Evolutionary conservation across 2,888 invertebrate species (phyloP).

Genomic region (Cheilosia impressa): DNA sequence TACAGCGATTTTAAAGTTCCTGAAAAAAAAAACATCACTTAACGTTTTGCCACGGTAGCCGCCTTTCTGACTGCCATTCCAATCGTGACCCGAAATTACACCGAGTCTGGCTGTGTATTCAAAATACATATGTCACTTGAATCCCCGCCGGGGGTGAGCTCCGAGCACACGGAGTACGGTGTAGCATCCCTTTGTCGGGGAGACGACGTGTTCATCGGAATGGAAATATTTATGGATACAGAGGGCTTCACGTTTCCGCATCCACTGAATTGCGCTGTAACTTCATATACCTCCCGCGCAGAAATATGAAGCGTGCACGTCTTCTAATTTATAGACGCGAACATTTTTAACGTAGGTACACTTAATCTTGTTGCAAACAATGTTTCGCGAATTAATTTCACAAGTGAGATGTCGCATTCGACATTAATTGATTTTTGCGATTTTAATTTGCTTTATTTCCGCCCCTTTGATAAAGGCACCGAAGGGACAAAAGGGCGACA

Average conservation of each 20-base stretch:
- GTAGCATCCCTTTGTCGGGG: conserved; percentile 7
- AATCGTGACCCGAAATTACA: conserved; percentile 38
- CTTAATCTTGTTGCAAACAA: not conserved
- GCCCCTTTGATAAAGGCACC: conserved; percentile 13
- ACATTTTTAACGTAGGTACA: not conserved
- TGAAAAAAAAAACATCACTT: conserved; percentile 45
- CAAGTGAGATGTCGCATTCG: conserved; percentile 59
- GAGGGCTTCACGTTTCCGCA: conserved; percentile 25
- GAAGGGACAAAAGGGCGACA: conserved; percentile 7
- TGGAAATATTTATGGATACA: conserved; percentile 73
- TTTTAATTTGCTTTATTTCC: conserved; percentile 73
- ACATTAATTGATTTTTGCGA: conserved; percentile 72
- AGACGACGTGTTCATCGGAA: conserved; percentile 50
- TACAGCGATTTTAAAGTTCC: conserved; percentile 46
- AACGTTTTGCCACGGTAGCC: conserved; percentile 17
- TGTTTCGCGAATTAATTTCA: conserved; percentile 49
- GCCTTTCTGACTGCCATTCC: conserved; percentile 20
- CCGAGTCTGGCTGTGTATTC: conserved; percentile 38
- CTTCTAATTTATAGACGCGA: conserved; percentile 23
- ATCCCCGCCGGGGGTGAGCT: conserved; percentile 44
- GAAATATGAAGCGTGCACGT: conserved; percentile 6
- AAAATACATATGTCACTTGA: conserved; percentile 69
- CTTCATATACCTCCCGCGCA: too few relatives aligned
- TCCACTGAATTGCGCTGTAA: conserved; percentile 39
- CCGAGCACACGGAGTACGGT: not conserved